These are phyloP conservation scores for Thecocarcelia acutangulata DNA, from an alignment of 2,888 invertebrate genomes.

Conservation along the genomic window DNA sequence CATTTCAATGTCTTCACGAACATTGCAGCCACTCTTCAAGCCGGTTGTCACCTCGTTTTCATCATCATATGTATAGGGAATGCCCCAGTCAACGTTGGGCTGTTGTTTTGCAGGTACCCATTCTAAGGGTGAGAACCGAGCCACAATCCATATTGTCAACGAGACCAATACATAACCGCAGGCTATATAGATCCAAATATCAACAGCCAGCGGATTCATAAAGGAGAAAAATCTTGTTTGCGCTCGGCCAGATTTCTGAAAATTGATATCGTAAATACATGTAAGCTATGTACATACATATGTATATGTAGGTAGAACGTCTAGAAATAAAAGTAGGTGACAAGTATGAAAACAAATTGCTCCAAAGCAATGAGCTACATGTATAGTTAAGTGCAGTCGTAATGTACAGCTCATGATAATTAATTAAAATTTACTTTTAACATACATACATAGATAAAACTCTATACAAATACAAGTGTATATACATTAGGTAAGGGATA, in stretches of 20 bases:
- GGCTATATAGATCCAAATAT: conserved; percentile 92
- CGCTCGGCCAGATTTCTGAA: conserved; percentile 84
- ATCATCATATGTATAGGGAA: conserved; percentile 3
- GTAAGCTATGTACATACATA: too few relatives aligned
- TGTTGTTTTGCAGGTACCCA: conserved; percentile 85
- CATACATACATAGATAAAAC: too few relatives aligned
- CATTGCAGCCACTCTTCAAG: not conserved
- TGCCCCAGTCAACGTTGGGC: conserved; percentile 82
- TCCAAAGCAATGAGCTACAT: not conserved
- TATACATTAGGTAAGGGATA: too few relatives aligned
- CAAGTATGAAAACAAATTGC: not conserved
- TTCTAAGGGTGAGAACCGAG: conserved; percentile 91
- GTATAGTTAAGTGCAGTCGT: not conserved
- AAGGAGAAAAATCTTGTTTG: conserved; percentile 90
- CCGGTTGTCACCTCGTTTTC: not conserved
- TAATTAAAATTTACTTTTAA: too few relatives aligned
- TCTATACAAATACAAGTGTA: too few relatives aligned
- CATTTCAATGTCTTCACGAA: conserved; percentile 35
- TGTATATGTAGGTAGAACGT: not conserved
- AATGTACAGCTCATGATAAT: too few relatives aligned
- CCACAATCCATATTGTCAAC: conserved; percentile 91
- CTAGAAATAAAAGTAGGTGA: not conserved
- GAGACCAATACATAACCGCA: conserved; percentile 91
- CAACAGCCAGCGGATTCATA: conserved; percentile 90
- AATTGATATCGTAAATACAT: conserved; percentile 55